Base-by-base conservation (phyloP, 2,888 invertebrate species). In the Pocota personata region DNA sequence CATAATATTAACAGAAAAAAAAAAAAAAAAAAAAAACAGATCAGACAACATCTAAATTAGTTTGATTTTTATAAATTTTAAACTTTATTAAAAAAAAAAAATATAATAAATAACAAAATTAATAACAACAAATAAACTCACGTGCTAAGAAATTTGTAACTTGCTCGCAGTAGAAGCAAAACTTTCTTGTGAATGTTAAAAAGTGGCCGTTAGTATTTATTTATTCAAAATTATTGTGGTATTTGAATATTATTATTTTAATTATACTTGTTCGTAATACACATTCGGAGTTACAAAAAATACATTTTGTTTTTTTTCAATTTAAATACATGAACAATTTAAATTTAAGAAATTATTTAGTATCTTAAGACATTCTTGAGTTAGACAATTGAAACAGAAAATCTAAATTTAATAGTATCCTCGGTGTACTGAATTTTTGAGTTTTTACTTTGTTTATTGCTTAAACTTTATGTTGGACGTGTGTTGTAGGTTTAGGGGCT, bases 51-150 rank as follows among this genome's bases (percentile, higher is more conserved):
- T 79, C 80, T 86, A 82, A 66, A 78, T 87, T 87, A 84, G 78
- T 86, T 75, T 57, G 32, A 43, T 72, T 78, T 67, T 72, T 66
- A 50, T 57, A 64, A 84, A 57, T 73, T 82, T 55, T 57, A 67
- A 83, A 80, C 71, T 82, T 82, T 73, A 80, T 87, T 87, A 79
- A 87, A 88, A 72, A 77, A 69, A n/a, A n/a, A 82, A 86, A 89
- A 69, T 87, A 86, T 75, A 88, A 89, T 86, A 88, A 84, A 82
- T 87, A 87, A 86, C 87, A 88, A 88, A 88, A 88, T 88, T 83
- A 89, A 88, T 87, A 87, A 88, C 77, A 88, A 82, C 84, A 73
- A 79, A 75, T 58, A 87, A 88, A 89, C 89, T 89, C 88, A 88
- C 89, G 88, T 88, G 89, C 88, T 88, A 78, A 60, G 66, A 77